Evolutionary conservation across 2,113 vertebrate genomes (phyloP), one percentile per base, ranked within the genome.

Genomic region (Urocolius indicus): DNA sequence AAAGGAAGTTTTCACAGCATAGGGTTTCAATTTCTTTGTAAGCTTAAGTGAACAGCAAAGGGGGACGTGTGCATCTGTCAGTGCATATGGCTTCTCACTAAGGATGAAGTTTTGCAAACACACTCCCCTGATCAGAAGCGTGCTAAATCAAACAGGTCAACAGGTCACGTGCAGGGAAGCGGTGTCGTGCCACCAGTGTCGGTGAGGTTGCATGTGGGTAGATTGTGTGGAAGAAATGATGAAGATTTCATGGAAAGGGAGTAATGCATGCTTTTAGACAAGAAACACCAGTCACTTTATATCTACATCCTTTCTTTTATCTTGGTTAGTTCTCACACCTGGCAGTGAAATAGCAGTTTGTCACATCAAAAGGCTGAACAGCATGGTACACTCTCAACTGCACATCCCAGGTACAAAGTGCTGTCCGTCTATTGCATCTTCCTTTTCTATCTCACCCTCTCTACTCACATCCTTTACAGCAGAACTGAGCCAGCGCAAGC

Each of bases 1-100:
- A 90, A 95, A 85, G 36, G 54, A 93, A 77, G 91, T 85, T 94
- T 92, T 96, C 95, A 95, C 86, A 94, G 93, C 73, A 87, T 46
- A 67, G 63, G 80, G 34, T 66, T 86, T 94, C 92, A 58, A 82
- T 90, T 95, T 92, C 88, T 89, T 93, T 61, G 78, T 63, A 62
- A 94, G 91, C 69, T 84, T 49, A 98, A 96, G 92, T 93, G 93
- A 95, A 96, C 67, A 92, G 84, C 75, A 84, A 93, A 71, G 46
- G 52, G 36, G 36, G 87, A 92, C 69, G 65, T 84, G 73, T 94
- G 90, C 78, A 96, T 92, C 90, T 93, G 77, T 74, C 86, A 93
- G 67, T 46, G 78, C 78, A 96, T 90, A 86, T 75, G 93, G 87
- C 91, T 97, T 36, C 89, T 57, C 94, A 95, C 26, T 16, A 51